Evolutionary conservation across 1,140 invertebrate species (phyloP).

Genomic region (Lordiphosa clarofinis): DNA sequence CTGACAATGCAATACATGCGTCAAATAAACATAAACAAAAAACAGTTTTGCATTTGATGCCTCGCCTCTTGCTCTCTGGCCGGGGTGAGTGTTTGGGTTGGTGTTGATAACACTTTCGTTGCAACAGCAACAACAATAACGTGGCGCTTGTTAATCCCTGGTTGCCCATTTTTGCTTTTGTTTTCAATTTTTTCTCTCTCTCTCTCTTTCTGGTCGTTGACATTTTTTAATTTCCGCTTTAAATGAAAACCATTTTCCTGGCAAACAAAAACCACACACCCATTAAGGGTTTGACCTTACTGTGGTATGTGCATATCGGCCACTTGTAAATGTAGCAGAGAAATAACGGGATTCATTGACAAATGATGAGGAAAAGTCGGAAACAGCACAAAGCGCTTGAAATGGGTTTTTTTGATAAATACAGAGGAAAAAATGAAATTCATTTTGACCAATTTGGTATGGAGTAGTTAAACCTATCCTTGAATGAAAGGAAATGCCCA

Average conservation of each 20-base stretch:
- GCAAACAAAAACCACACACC: slow-evolving; percentile 13
- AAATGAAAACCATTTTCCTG: slow-evolving; percentile 67
- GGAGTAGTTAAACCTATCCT: no score
- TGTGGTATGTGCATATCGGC: neutral
- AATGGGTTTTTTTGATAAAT: no score
- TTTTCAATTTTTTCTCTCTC: slow-evolving; percentile 11
- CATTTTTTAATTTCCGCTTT: slow-evolving; percentile 76
- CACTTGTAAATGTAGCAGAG: neutral
- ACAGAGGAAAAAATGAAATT: no score
- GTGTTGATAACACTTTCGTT: slow-evolving; percentile 49
- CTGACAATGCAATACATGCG: slow-evolving; percentile 29
- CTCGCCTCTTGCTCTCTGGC: slow-evolving; percentile 6
- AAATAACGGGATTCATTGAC: no score
- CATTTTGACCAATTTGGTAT: no score
- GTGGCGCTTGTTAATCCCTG: slow-evolving; percentile 42
- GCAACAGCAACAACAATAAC: slow-evolving; percentile 10
- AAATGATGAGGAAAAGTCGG: no score
- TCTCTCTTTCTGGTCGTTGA: slow-evolving; percentile 30
- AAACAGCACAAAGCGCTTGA: no score
- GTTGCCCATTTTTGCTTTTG: slow-evolving; percentile 44
- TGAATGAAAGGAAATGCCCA: no score
- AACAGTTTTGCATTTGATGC: slow-evolving; percentile 36
- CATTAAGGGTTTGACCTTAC: slow-evolving; percentile 30
- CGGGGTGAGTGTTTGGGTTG: slow-evolving; percentile 5
- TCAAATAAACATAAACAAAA: slow-evolving; percentile 38